Evolutionary conservation across 2,888 invertebrate species (phyloP).

Genomic region (Dasypolia templi): DNA sequence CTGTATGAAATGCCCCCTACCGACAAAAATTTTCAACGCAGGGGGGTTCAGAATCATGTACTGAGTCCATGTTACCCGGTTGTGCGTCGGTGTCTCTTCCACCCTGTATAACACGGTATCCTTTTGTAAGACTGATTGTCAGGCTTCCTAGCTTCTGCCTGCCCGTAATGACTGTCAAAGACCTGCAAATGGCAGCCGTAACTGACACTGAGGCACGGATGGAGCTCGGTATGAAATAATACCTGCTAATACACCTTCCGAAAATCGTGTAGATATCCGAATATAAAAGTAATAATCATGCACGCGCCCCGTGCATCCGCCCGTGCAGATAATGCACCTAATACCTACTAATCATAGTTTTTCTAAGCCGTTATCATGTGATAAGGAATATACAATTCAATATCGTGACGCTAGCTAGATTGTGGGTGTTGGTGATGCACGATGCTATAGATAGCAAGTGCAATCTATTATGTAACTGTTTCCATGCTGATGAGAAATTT

Average conservation of each 20-base stretch:
- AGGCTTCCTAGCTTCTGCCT: no score
- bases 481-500: background rate
- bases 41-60: no score
- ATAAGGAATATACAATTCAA: conserved; percentile 54
- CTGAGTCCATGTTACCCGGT: no score
- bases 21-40: no score
- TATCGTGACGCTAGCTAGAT: conserved; percentile 42
- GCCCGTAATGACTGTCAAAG: background rate
- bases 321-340: conserved; percentile 65
- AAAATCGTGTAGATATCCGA: conserved; percentile 10
- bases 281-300: conserved; percentile 52
- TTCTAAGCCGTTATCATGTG: conserved; percentile 64
- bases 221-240: background rate
- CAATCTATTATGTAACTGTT: conserved; percentile 36
- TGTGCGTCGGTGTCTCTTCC: no score
- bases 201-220: background rate
- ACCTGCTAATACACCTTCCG: background rate
- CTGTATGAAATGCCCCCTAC: background rate
- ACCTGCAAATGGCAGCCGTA: no score
- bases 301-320: conserved; percentile 56
- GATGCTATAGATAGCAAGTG: conserved; percentile 39
- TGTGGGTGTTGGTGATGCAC: conserved; percentile 21
- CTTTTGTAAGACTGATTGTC: no score
- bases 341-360: conserved; percentile 66
- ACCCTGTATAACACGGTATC: no score